Base-by-base conservation (phyloP, 2,888 invertebrate genomes). In the Oligia latruncula region DNA sequence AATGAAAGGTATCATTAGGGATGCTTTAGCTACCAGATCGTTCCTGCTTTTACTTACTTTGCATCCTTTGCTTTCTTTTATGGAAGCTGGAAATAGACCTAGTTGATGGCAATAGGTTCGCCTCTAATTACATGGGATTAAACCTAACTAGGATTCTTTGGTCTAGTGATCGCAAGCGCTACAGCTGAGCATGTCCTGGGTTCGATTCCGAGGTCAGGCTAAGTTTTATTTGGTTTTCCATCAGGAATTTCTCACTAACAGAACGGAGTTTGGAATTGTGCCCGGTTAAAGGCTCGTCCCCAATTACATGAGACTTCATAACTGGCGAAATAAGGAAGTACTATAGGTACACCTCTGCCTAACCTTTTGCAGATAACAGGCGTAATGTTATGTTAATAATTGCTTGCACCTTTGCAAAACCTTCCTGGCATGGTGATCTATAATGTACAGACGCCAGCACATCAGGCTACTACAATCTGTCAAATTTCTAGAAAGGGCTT, bases 1-100 rank as follows among this genome's bases (percentile, higher is more conserved):
- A 82, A 82, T 78, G 15, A 49, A 49, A 78, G 83, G 58, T 82
- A 71, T 78, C 78, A 68, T 78, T 72, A 68, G 40, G n/a, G 71
- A 55, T 17, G 6, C 17, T 62, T 15, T 11, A 9, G 17, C 20
- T 62, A 71, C 29, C 40, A n/a, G 35, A 68, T n/a, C 62, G 40
- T 40, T 49, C 40, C 5, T 40, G 17, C 40, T 64, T 17, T 49
- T 15, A 49, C 46, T 46, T 46, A 13, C 49, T 49, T 15, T 49
- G 15, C 49, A 1, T 49, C 4, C 20, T 11, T 4, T 70, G 5
- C 15, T 70, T 43, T 40, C 11, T 29, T 73, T 78, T 29, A 46
- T 64, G 62, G 46, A 58, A 66, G 15, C 17, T 35, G 17, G 17
- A 15, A 23, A 46, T 11, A n/a, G 23, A 20, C 70, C 29, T 29